Evolutionary conservation across 2,888 invertebrate species (phyloP), one percentile per base, ranked within the genome.

Genomic region (Crematogaster levior): DNA sequence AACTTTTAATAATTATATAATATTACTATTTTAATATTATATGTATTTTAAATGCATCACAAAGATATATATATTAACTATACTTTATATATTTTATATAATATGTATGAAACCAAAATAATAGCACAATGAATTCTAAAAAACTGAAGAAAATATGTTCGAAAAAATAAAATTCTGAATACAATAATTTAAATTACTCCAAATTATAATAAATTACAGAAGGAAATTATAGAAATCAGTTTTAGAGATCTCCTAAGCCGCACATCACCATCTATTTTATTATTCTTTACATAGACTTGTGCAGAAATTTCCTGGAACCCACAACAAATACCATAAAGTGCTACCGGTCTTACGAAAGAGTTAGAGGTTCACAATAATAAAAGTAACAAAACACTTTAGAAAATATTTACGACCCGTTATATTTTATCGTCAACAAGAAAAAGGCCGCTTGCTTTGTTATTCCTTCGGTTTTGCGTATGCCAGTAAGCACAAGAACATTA

Each of bases 281-380:
- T 63, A 43, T 65, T 43, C 24, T 18, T 27, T 18, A 5, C 43
- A 27, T 27, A 63, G 27, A 18, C 10, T 37, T 63, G n/a, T 34
- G 61, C 61, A 63, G 24, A 63, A 63, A 63, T 40, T 24, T 24
- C 24, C 61, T 18, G 10, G 40, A 40, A 63, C 63, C 63, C 40
- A 40, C 24, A 65, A 65, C 24, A 21, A 63, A 65, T 65, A 43
- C 43, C 43, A 43, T 27, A 9, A 43, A 12, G 0, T 18, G 43
- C 63, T 65, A 43, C 63, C 27, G 43, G 43, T 43, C 27, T 65
- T 65, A 43, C 43, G 18, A 65, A 65, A 43, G 27, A 65, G 15
- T 63, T 24, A 40, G 63, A 65, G 43, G 5, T 24, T 43, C 27
- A 7, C 1, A 24, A 24, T 24, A 65, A 65, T 65, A 65, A 65